Conservation (phyloP, 2,888 invertebrate genomes). For the Ormyrus thymus region DNA sequence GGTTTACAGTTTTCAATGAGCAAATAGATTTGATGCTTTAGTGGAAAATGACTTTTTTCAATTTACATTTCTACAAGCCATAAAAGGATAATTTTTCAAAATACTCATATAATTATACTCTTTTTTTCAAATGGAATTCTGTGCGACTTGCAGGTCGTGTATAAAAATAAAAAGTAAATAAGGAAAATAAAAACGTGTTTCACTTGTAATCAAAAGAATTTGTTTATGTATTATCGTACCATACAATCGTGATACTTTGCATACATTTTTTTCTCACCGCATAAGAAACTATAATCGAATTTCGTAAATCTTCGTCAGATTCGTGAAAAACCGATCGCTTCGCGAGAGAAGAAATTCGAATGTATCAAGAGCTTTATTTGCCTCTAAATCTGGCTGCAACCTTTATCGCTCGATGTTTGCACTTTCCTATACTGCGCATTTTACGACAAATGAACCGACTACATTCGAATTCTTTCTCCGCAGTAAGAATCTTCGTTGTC, state of each 20-base stretch:
- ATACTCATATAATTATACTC: too few relatives aligned
- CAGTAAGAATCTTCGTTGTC: slow-evolving; percentile 23
- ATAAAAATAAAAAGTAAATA: slow-evolving; percentile 14
- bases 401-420: slow-evolving; percentile 16
- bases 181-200: slow-evolving; percentile 46
- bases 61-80: too few relatives aligned
- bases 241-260: slow-evolving; percentile 47
- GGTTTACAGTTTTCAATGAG: too few relatives aligned
- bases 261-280: slow-evolving; percentile 33
- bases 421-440: not conserved
- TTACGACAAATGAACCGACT: not conserved
- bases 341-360: slow-evolving; percentile 38
- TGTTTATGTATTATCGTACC: slow-evolving; percentile 53
- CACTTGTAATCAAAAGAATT: slow-evolving; percentile 42
- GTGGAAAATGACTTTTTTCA: too few relatives aligned
- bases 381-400: slow-evolving; percentile 20
- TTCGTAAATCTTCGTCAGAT: slow-evolving; percentile 30
- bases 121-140: too few relatives aligned
- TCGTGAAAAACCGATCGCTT: slow-evolving; percentile 18
- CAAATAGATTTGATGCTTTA: too few relatives aligned
- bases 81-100: too few relatives aligned
- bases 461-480: slow-evolving; percentile 34
- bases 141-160: not conserved
- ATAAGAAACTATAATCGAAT: slow-evolving; percentile 35
- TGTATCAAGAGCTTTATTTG: slow-evolving; percentile 14